These are phyloP conservation scores for Cololabis saira DNA, from an alignment of 2,113 vertebrate species.

Conservation along the genomic window DNA sequence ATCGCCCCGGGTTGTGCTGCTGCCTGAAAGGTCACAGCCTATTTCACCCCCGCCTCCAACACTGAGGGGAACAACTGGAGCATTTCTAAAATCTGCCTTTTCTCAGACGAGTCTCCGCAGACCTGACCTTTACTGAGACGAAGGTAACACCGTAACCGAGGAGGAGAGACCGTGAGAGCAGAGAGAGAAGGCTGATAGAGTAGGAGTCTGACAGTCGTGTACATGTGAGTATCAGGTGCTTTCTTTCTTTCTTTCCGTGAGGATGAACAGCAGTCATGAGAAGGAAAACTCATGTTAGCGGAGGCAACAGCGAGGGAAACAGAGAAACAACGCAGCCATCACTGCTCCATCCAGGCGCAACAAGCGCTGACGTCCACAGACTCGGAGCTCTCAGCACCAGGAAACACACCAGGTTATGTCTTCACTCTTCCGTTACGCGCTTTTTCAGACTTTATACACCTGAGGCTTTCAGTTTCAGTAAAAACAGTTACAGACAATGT, in stretches of 20 bases:
- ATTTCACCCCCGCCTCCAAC: slow-evolving; percentile 8
- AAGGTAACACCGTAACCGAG: background rate
- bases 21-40: slow-evolving; percentile 30
- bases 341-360: background rate
- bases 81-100: slow-evolving; percentile 23
- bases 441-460: too few relatives aligned
- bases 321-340: background rate
- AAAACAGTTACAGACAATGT: too few relatives aligned
- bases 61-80: slow-evolving; percentile 18
- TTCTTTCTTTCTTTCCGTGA: too few relatives aligned
- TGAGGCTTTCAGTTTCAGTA: too few relatives aligned
- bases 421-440: too few relatives aligned
- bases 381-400: background rate
- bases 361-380: background rate
- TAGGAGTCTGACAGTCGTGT: too few relatives aligned
- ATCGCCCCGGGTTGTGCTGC: background rate
- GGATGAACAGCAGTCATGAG: too few relatives aligned
- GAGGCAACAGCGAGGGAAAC: background rate
- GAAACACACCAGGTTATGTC: too few relatives aligned
- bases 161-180: slow-evolving; percentile 2
- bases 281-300: background rate
- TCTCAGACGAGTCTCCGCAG: slow-evolving; percentile 7
- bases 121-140: slow-evolving; percentile 26
- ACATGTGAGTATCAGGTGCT: too few relatives aligned
- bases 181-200: too few relatives aligned